Conservation (phyloP, 2,113 vertebrate genomes). For the Carassius auratus region DNA sequence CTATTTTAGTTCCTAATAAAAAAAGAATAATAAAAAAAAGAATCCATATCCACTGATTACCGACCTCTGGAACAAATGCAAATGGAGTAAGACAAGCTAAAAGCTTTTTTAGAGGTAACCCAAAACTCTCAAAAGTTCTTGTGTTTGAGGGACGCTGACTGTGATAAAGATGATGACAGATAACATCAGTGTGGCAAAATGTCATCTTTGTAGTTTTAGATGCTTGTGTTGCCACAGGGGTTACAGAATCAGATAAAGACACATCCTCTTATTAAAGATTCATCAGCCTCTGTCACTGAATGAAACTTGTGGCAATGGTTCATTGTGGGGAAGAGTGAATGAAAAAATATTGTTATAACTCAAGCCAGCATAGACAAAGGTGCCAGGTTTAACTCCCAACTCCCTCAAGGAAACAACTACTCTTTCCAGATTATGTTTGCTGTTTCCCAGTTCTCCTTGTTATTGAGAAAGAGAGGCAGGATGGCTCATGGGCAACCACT, state of each 20-base stretch:
- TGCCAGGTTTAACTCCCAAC: background rate
- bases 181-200: conserved; percentile 4
- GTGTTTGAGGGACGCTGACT: background rate
- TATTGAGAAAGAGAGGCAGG: background rate
- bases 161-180: conserved; percentile 23
- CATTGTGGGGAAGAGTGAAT: background rate
- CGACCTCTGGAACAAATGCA: background rate
- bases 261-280: conserved; percentile 45
- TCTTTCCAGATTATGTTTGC: conserved; percentile 1
- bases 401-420: conserved; percentile 2
- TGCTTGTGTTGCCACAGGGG: conserved; percentile 15
- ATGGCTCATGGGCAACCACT: background rate
- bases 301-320: conserved; percentile 4
- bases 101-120: background rate
- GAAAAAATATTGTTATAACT: conserved; percentile 35
- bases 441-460: background rate
- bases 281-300: conserved; percentile 13
- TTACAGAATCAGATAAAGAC: conserved; percentile 38
- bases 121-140: background rate
- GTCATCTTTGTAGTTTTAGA: conserved; percentile 27
- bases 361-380: background rate
- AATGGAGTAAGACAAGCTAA: background rate
- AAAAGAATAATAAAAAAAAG: too few species aligned
- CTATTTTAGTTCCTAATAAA: background rate
- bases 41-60: background rate